Evolutionary conservation across 1,140 invertebrate species (phyloP).

Genomic region (Nixonia krombeini): DNA sequence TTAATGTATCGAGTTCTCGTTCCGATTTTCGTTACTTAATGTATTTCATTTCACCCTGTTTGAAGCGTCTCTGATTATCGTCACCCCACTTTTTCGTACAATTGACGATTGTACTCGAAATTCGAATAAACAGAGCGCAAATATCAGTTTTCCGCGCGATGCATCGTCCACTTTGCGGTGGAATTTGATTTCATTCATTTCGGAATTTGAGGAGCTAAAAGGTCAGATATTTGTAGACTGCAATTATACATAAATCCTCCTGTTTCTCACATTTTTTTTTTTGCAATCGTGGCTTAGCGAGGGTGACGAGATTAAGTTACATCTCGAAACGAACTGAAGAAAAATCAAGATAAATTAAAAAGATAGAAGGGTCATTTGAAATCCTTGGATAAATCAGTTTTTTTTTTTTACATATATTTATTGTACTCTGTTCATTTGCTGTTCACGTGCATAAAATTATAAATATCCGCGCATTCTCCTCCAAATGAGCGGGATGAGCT

Average conservation of each 20-base stretch:
- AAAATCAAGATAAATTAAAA: slow-evolving; percentile 10
- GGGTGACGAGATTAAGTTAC: slow-evolving; percentile 14
- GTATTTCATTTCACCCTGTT: too few relatives aligned
- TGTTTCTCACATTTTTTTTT: slow-evolving; percentile 2
- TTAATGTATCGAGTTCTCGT: too few relatives aligned
- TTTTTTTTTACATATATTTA: neutral
- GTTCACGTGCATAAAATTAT: neutral
- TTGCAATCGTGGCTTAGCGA: neutral
- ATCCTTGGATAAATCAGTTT: slow-evolving; percentile 5
- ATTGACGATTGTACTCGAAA: too few relatives aligned
- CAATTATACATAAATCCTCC: slow-evolving; percentile 8
- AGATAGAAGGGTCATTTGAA: slow-evolving; percentile 4
- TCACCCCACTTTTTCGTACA: too few relatives aligned
- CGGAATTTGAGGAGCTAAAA: neutral
- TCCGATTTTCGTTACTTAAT: too few relatives aligned
- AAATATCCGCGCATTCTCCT: too few relatives aligned
- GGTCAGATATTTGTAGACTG: slow-evolving; percentile 3
- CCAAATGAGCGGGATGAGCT: too few relatives aligned
- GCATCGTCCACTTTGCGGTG: too few relatives aligned
- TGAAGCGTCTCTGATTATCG: too few relatives aligned
- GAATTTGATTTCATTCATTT: too few relatives aligned
- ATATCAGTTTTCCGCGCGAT: neutral
- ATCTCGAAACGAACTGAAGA: neutral
- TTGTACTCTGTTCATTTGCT: too few relatives aligned
- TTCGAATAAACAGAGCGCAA: too few relatives aligned